phyloP scores from a whole-genome alignment of 2,888 invertebrate genomes.

The Parnassius orleans region DNA sequence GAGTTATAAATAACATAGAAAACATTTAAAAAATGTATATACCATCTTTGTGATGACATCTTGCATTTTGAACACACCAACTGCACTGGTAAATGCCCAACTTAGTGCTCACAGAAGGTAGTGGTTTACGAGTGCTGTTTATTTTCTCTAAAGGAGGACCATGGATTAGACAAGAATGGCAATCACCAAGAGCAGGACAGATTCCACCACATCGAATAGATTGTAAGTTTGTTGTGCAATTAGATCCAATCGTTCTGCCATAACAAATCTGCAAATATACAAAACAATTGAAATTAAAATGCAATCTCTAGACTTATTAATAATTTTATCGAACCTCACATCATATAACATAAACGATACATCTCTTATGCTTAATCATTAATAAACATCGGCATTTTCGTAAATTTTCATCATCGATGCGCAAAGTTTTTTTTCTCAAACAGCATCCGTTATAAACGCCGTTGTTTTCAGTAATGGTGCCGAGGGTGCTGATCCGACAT shows the following conservation, averaged over 20 bases:
- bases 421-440: too few species aligned
- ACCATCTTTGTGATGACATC: slow-evolving; percentile 93
- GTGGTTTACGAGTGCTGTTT: slow-evolving; percentile 53
- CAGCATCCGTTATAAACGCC: too few species aligned
- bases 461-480: too few species aligned
- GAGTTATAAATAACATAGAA: too few species aligned
- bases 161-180: slow-evolving; percentile 94
- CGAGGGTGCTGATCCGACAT: too few species aligned
- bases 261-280: slow-evolving; percentile 83
- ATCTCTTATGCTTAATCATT: too few species aligned
- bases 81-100: slow-evolving; percentile 90
- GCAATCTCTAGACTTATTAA: neutral
- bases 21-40: neutral
- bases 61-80: slow-evolving; percentile 96
- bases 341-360: too few species aligned
- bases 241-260: slow-evolving; percentile 91
- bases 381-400: too few species aligned
- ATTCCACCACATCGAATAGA: slow-evolving; percentile 93
- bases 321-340: neutral
- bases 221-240: slow-evolving; percentile 94
- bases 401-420: too few species aligned
- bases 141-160: slow-evolving; percentile 80
- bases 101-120: slow-evolving; percentile 86
- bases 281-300: slow-evolving; percentile 1
- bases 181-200: slow-evolving; percentile 93